Evolutionary conservation across 2,113 vertebrate genomes (phyloP), one percentile per base, ranked within the genome.

Genomic region (Cryptotis parvus): DNA sequence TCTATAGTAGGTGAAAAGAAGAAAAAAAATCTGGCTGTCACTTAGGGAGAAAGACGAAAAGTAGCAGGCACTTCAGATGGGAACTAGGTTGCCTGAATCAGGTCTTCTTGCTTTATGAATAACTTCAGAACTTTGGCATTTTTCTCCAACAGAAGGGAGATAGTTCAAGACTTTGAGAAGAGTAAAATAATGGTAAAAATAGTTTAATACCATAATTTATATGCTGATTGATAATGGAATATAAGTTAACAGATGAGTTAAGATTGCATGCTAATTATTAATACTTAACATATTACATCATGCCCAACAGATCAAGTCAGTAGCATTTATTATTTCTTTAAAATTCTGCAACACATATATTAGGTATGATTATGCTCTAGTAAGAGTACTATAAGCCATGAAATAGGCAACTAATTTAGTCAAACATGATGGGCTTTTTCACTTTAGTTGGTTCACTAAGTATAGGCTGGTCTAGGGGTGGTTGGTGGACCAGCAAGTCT

Each of bases 71-170:
- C 15, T 5, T 24, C 2, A 9, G 52, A 9, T 24, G 0, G 1
- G 31, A 0, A 20, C 6, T 8, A 7, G 15, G 33, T 9, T 33
- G 4, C 26, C 2, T 5, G 31, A 3, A 41, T 69, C 0, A 20
- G 4, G 5, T 20, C 27, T 16, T 29, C 15, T 55, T 26, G 31
- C 12, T 26, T 41, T n/a, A 9, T 4, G 37, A n/a, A 6, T 4
- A 22, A 12, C 15, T 69, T 41, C 29, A 90, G 31, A 87, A 83
- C 14, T 4, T 33, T 33, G 41, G 6, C 37, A n/a, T 77, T 87
- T 85, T 61, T 41, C 31, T 91, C 63, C 10, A 85, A 35, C 18
- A n/a, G 9, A 10, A 78, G 41, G 39, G 27, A 31, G 63, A 4
- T 0, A 29, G 6, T 33, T 4, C 26, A 27, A 52, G 26, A 0